Percentiles rank a stretch among this genome's conserved stretches.
Evolutionary conservation across 2,797 vertebrate species (phyloP).

Genomic region (Pempheris klunzingeri): DNA sequence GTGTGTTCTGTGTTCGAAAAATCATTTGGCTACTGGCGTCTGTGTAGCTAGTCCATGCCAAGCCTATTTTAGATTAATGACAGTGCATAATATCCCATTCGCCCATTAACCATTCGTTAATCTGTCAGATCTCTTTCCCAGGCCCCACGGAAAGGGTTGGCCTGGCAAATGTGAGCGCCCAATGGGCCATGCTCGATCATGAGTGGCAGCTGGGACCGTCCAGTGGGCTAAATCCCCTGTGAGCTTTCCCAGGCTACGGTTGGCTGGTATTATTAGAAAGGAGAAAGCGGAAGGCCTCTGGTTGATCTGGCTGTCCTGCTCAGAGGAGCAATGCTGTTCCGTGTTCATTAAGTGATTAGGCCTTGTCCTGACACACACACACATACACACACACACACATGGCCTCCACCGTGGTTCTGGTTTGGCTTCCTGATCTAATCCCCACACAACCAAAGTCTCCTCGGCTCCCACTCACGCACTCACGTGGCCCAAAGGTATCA

Average conservation of each 20-base stretch:
- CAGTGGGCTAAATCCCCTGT: constrained; percentile 60
- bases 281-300: constrained; percentile 70
- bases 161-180: constrained; percentile 58
- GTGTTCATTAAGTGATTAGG: constrained; percentile 88
- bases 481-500: constrained; percentile 73
- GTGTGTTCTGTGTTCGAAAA: constrained; percentile 51
- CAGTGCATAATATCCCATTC: constrained; percentile 73
- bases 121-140: constrained; percentile 73
- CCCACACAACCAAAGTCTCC: constrained; percentile 72
- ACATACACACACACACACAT: constrained; percentile 48
- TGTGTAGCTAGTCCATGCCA: constrained; percentile 50
- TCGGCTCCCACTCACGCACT: constrained; percentile 63
- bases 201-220: constrained; percentile 65
- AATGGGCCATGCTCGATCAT: constrained; percentile 52
- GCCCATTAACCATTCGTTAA: constrained; percentile 75
- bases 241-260: constrained; percentile 63
- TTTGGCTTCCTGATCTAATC: constrained; percentile 81
- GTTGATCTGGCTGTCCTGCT: constrained; percentile 79
- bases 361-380: constrained; percentile 62
- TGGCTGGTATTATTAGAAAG: constrained; percentile 80
- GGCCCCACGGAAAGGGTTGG: constrained; percentile 65
- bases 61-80: constrained; percentile 77
- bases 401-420: constrained; percentile 66
- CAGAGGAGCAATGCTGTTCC: constrained; percentile 73
- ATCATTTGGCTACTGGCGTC: constrained; percentile 62